Evolutionary conservation across 2,888 invertebrate genomes (phyloP).

Genomic region (Lobophora halterata): DNA sequence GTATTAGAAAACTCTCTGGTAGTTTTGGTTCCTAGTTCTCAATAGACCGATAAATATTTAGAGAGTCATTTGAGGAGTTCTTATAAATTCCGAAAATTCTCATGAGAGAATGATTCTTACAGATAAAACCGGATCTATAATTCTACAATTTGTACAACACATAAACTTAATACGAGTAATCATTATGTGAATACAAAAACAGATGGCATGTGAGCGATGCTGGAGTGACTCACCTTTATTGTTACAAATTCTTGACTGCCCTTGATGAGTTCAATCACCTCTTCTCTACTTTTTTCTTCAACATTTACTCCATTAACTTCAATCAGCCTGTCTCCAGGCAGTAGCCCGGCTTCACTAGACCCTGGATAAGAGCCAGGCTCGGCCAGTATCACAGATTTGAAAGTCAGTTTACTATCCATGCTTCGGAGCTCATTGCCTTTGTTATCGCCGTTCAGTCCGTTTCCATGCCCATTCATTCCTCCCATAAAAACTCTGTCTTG

Average conservation of each 20-base stretch:
- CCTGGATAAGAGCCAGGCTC: slow-evolving; percentile 92
- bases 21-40: too few species aligned
- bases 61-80: too few species aligned
- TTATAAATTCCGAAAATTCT: too few species aligned
- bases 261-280: slow-evolving; percentile 96
- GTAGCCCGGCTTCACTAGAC: slow-evolving; percentile 89
- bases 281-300: slow-evolving; percentile 92
- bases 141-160: not conserved
- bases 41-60: too few species aligned
- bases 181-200: too few species aligned
- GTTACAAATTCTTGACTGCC: slow-evolving; percentile 90
- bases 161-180: too few species aligned
- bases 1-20: not conserved
- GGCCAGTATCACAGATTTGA: slow-evolving; percentile 91
- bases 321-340: slow-evolving; percentile 96
- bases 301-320: slow-evolving; percentile 95
- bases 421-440: slow-evolving; percentile 57
- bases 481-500: slow-evolving; percentile 83
- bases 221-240: slow-evolving; percentile 88
- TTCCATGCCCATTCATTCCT: slow-evolving; percentile 59
- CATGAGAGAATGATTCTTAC: too few species aligned
- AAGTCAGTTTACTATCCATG: slow-evolving; percentile 73
- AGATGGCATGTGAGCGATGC: too few species aligned
- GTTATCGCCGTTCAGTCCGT: slow-evolving; percentile 62
- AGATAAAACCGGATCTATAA: too few species aligned